A percentile compares a stretch with the other conserved stretches of the same genome.
phyloP scores from a whole-genome alignment of 2,888 invertebrate genomes.

The Eretmocerus hayati region DNA sequence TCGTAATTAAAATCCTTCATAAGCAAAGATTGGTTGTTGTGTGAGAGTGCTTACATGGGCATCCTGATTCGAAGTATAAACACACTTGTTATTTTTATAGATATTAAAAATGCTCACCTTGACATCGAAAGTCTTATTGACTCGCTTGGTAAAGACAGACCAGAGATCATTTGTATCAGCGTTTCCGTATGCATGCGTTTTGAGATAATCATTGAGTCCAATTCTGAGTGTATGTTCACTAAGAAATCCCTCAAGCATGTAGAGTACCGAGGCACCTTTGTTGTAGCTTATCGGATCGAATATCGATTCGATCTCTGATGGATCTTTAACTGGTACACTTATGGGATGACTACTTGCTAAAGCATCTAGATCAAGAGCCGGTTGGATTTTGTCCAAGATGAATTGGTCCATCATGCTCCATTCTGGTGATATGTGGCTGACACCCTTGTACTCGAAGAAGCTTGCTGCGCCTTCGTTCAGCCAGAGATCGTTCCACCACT shows the following conservation, averaged over 20 bases:
- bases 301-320: conserved; percentile 64
- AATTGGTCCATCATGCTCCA: conserved; percentile 69
- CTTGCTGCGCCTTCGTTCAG: conserved; percentile 83
- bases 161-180: conserved; percentile 78
- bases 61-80: too few species aligned
- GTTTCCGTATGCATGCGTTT: conserved; percentile 61
- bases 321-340: conserved; percentile 61
- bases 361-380: conserved; percentile 62
- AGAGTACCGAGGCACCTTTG: conserved; percentile 66
- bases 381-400: conserved; percentile 61
- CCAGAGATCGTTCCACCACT: conserved; percentile 93
- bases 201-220: conserved; percentile 63
- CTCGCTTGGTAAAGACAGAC: conserved; percentile 62
- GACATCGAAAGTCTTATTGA: conserved; percentile 56
- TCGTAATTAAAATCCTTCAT: too few species aligned
- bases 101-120: too few species aligned
- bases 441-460: conserved; percentile 71
- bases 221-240: conserved; percentile 57
- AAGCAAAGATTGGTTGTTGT: too few species aligned
- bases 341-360: conserved; percentile 66
- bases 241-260: conserved; percentile 65
- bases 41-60: too few species aligned
- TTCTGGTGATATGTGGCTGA: conserved; percentile 56
- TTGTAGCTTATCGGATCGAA: conserved; percentile 71
- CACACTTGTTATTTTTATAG: too few species aligned